Evolutionary conservation across 2,888 invertebrate genomes (phyloP).

Genomic region (Lysandra coridon): DNA sequence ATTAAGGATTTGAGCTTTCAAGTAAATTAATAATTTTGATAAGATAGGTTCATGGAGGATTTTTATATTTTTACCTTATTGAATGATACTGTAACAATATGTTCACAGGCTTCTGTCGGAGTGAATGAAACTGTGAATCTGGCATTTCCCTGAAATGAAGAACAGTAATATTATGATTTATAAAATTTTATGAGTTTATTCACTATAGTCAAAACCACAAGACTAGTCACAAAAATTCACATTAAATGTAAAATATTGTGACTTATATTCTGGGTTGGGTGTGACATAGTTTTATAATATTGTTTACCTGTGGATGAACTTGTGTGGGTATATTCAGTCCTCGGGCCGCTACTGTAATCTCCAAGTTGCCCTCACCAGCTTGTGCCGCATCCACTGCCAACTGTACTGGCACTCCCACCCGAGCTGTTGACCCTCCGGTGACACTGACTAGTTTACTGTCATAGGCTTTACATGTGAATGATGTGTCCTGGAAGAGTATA

Average conservation of each 20-base stretch:
- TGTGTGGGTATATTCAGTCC: slow-evolving; percentile 97
- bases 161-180: slow-evolving; percentile 17
- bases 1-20: no score
- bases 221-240: no score
- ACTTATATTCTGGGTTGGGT: no score
- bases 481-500: slow-evolving; percentile 83
- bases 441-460: slow-evolving; percentile 94
- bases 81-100: slow-evolving; percentile 97
- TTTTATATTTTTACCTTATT: slow-evolving; percentile 86
- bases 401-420: slow-evolving; percentile 94
- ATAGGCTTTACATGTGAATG: slow-evolving; percentile 94
- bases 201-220: not conserved
- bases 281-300: not conserved
- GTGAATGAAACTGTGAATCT: slow-evolving; percentile 98
- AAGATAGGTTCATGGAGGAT: not conserved
- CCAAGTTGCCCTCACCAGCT: slow-evolving; percentile 98
- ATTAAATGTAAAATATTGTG: not conserved
- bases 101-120: slow-evolving; percentile 95
- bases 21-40: no score
- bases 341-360: slow-evolving; percentile 96
- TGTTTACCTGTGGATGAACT: slow-evolving; percentile 92
- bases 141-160: slow-evolving; percentile 71
- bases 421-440: slow-evolving; percentile 85
- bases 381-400: slow-evolving; percentile 97
- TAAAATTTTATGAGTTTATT: slow-evolving; percentile 42